Percentiles rank a stretch among this genome's conserved stretches.
phyloP scores from a whole-genome alignment of 2,113 vertebrate genomes.

The Cettia cetti region DNA sequence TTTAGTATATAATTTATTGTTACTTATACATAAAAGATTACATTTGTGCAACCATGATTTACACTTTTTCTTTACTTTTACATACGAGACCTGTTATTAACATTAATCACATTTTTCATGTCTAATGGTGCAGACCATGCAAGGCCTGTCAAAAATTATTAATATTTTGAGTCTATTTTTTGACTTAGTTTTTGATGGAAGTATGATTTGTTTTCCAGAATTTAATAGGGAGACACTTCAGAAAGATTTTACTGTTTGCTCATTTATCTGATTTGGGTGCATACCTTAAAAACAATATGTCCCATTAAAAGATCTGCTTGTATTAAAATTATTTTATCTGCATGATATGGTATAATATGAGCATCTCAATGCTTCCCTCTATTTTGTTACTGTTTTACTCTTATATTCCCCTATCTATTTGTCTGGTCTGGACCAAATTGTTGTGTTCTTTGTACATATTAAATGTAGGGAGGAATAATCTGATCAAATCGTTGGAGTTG shows the following conservation, averaged over 20 bases:
- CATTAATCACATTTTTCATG: background rate
- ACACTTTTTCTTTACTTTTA: background rate
- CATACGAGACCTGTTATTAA: background rate
- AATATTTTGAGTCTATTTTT: constrained; percentile 4
- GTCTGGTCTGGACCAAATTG: background rate
- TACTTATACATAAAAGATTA: background rate
- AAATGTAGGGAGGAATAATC: background rate
- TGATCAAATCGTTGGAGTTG: background rate
- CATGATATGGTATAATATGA: background rate
- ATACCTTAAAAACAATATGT: background rate
- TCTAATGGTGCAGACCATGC: background rate
- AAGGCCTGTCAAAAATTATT: background rate
- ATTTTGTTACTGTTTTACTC: background rate
- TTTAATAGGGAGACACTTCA: constrained; percentile 34
- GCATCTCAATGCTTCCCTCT: background rate
- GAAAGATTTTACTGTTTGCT: background rate
- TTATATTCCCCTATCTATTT: background rate
- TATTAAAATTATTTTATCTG: background rate
- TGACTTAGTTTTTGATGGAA: background rate
- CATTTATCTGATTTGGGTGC: background rate
- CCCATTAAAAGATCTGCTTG: background rate
- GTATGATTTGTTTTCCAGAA: constrained; percentile 33
- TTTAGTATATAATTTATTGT: background rate
- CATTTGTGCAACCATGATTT: background rate
- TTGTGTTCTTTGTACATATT: background rate